Evolutionary conservation across 2,113 vertebrate species (phyloP), one percentile per base, ranked within the genome.

Genomic region (Corydoras maculifer): DNA sequence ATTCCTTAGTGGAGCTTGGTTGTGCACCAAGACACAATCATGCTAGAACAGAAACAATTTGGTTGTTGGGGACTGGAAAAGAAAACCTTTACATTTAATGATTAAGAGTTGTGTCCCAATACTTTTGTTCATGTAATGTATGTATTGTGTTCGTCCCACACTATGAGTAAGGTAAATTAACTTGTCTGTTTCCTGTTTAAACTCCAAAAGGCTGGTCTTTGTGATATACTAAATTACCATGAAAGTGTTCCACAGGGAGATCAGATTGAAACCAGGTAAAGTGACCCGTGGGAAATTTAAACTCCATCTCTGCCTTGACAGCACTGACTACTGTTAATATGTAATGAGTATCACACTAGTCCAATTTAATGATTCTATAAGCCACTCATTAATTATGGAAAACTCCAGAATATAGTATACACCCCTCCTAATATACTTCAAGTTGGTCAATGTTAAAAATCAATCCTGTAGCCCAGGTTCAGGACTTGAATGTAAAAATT

Each of bases 341-440:
- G 63, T 80, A 77, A 75, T 72, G 65, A 75, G 69, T 14, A 58
- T 59, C 35, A 72, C 62, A 69, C 69, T 73, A 75, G 69, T 62
- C 54, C 57, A 77, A 75, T 80, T 53, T 80, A 80, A 80, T 75
- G 60, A 80, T 80, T 80, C 75, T 59, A 73, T 75, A 80, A 69
- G 72, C 62, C 73, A 63, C 58, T 61, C 25, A 53, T 80, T 65
- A 75, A 67, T 77, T 66, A 62, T 70, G 65, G 66, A 74, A 58
- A 50, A 58, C 62, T 68, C 72, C 76, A 79, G 70, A 80, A 59
- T 66, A 32, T 18, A 31, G 55, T 62, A 55, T 51, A 43, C 35
- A 43, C 35, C 35, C 35, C 35, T 43, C 35, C 35, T 43, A 5
- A 8, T 5, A 43, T 43, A 43, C 35, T 43, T 43, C 4, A 5